These are phyloP conservation scores for Carcina quercana DNA, from an alignment of 2,888 invertebrate genomes.

Conservation along the genomic window DNA sequence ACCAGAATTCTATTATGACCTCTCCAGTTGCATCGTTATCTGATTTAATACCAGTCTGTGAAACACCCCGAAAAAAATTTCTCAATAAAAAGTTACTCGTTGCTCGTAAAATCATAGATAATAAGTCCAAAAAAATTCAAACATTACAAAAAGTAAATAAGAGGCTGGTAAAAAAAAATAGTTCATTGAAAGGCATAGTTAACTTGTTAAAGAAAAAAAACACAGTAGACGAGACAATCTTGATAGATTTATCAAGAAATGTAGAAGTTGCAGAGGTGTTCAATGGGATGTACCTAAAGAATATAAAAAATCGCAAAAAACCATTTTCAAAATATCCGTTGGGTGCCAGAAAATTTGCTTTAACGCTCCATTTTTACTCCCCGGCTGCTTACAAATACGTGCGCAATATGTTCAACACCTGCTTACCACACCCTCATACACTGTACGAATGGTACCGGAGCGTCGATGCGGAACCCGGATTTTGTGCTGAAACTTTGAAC, in stretches of 20 bases:
- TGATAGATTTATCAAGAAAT: constrained; percentile 5
- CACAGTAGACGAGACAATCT: constrained; percentile 5
- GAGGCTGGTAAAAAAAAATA: constrained; percentile 2
- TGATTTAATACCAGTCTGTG: constrained; percentile 4
- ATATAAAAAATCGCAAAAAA: neutral
- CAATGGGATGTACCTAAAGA: constrained; percentile 5
- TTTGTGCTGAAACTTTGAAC: constrained; percentile 3
- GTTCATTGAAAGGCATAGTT: constrained; percentile 5
- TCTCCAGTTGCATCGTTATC: constrained; percentile 7
- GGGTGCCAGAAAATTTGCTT: neutral
- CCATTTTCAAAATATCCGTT: neutral
- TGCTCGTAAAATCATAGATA: constrained; percentile 1
- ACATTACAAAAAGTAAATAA: constrained; percentile 4
- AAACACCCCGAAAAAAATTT: constrained; percentile 5
- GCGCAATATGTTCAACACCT: constrained; percentile 4
- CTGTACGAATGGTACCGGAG: constrained; percentile 5
- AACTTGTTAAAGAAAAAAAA: constrained; percentile 4
- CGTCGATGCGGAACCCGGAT: constrained; percentile 7
- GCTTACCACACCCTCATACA: constrained; percentile 6
- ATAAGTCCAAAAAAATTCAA: neutral
- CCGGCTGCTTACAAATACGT: constrained; percentile 6
- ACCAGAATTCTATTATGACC: constrained; percentile 4
- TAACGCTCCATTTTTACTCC: constrained; percentile 6
- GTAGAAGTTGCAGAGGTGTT: constrained; percentile 6
- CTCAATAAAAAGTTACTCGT: constrained; percentile 3